phyloP scores from a whole-genome alignment of 2,888 invertebrate species.

The Heteropelma amictum region DNA sequence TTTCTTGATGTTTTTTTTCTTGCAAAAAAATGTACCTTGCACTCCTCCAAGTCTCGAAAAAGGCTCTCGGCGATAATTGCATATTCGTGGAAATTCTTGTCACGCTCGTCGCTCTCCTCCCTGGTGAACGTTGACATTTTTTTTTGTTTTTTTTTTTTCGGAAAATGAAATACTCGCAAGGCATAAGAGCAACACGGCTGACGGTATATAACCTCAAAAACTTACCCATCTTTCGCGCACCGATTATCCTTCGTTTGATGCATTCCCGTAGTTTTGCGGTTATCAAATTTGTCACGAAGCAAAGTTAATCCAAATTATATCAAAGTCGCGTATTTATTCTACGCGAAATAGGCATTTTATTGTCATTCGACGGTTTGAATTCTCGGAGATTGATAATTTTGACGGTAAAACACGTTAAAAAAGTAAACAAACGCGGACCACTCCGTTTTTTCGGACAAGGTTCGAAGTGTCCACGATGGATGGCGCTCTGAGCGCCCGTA shows the following conservation, averaged over 20 bases:
- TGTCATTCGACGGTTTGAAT: background rate
- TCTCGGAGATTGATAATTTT: constrained; percentile 33
- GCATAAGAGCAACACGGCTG: background rate
- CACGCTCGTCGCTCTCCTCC: constrained; percentile 51
- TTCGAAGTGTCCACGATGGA: background rate
- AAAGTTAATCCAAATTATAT: too few relatives aligned
- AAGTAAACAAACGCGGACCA: constrained; percentile 48
- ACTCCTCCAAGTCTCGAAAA: constrained; percentile 66
- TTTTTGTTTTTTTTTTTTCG: too few relatives aligned
- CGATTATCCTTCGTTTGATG: constrained; percentile 46
- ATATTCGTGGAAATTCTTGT: constrained; percentile 65
- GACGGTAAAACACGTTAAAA: constrained; percentile 22
- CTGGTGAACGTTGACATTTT: constrained; percentile 49
- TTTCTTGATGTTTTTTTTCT: background rate
- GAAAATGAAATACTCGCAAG: constrained; percentile 4
- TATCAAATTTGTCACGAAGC: background rate
- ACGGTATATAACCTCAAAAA: constrained; percentile 56
- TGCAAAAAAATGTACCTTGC: constrained; percentile 63
- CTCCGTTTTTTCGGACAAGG: background rate
- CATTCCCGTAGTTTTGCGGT: constrained; percentile 44
- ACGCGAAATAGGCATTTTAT: background rate
- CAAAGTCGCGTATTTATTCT: background rate
- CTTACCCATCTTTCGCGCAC: constrained; percentile 55
- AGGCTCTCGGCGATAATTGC: constrained; percentile 62
- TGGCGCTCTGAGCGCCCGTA: too few relatives aligned